Conservation (phyloP, 1,140 invertebrate species). For the Calycopis cecrops region DNA sequence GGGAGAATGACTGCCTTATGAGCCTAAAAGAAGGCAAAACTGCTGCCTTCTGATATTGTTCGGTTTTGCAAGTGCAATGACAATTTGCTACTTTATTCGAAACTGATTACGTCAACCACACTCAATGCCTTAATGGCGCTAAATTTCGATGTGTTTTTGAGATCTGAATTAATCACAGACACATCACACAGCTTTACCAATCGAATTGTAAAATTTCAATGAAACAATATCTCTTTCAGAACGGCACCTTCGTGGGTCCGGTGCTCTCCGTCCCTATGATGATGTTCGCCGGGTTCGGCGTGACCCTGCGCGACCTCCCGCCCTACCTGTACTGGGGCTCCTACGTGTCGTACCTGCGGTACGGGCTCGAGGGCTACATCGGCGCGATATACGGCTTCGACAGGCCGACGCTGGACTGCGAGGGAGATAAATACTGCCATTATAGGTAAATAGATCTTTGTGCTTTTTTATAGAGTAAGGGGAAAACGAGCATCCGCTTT, state of each 20-base stretch:
- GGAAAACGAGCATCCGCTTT: too few species aligned
- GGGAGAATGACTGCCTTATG: too few species aligned
- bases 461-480: too few species aligned
- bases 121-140: too few species aligned
- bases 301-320: slow-evolving; percentile 85
- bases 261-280: slow-evolving; percentile 87
- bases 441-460: slow-evolving; percentile 74
- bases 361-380: slow-evolving; percentile 89
- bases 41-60: too few species aligned
- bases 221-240: slow-evolving; percentile 69
- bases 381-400: slow-evolving; percentile 89
- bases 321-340: slow-evolving; percentile 90
- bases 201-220: background rate
- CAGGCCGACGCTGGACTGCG: slow-evolving; percentile 79
- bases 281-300: slow-evolving; percentile 92
- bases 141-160: too few species aligned
- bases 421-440: slow-evolving; percentile 81
- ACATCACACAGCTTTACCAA: too few species aligned
- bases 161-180: too few species aligned
- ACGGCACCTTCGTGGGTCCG: slow-evolving; percentile 88
- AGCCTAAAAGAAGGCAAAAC: too few species aligned
- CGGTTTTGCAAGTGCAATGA: too few species aligned
- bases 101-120: too few species aligned
- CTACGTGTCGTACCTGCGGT: slow-evolving; percentile 91
- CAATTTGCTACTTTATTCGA: too few species aligned